These are phyloP conservation scores for Gerris lacustris DNA, from an alignment of 2,888 invertebrate genomes.

Conservation along the genomic window DNA sequence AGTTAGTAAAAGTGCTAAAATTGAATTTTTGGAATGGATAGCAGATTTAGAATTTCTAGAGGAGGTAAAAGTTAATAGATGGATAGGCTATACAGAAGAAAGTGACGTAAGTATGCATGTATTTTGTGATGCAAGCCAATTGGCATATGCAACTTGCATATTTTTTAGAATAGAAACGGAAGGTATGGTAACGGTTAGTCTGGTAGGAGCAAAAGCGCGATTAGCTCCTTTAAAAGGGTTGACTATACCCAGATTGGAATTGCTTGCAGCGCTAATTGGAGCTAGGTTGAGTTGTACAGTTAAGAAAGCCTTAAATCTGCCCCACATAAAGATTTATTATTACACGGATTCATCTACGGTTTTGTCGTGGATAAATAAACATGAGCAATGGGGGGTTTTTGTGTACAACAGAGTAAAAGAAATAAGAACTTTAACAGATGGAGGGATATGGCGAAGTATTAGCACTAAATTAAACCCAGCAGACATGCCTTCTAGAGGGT, in stretches of 20 bases:
- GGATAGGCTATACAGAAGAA: not conserved
- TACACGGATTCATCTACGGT: slow-evolving; percentile 32
- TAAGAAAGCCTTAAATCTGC: slow-evolving; percentile 18
- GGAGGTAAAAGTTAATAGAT: slow-evolving; percentile 3
- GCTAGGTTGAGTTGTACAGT: slow-evolving; percentile 26
- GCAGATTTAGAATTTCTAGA: slow-evolving; percentile 6
- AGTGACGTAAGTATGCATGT: slow-evolving; percentile 24
- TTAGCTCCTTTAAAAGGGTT: slow-evolving; percentile 30
- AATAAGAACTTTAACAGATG: slow-evolving; percentile 19
- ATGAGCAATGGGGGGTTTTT: slow-evolving; percentile 30
- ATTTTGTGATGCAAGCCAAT: too few species aligned
- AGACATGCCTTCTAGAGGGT: slow-evolving; percentile 8
- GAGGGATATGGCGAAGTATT: not conserved
- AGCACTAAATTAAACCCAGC: slow-evolving; percentile 5
- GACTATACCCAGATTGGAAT: slow-evolving; percentile 34
- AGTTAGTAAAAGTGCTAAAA: not conserved
- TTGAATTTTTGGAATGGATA: slow-evolving; percentile 12
- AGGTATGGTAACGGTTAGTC: slow-evolving; percentile 23
- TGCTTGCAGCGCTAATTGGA: slow-evolving; percentile 32
- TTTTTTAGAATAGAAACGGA: slow-evolving; percentile 27
- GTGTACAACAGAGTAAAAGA: slow-evolving; percentile 27
- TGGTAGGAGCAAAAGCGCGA: slow-evolving; percentile 32
- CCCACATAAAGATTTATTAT: slow-evolving; percentile 23
- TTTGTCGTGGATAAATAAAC: slow-evolving; percentile 30
- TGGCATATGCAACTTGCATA: slow-evolving; percentile 31